These are phyloP conservation scores for Turritopsis dohrnii DNA, from an alignment of 30 jellyfish, hydroid and myxozoan genomes.

Conservation along the genomic window DNA sequence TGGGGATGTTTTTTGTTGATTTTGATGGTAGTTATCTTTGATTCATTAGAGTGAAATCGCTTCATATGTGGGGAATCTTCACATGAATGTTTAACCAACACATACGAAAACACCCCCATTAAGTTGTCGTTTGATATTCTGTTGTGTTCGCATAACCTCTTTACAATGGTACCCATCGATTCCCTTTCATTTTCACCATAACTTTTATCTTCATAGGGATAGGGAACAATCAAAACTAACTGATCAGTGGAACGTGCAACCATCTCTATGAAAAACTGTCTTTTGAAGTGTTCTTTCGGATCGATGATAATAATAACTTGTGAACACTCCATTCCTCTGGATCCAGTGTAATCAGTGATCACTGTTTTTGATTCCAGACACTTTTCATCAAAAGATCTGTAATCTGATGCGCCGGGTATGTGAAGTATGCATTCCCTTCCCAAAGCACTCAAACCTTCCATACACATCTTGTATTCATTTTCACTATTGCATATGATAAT, in stretches of 20 bases:
- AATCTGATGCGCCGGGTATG: background rate
- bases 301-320: background rate
- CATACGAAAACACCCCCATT: background rate
- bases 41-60: background rate
- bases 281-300: conserved; percentile 2
- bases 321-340: conserved; percentile 3
- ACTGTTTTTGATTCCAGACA: background rate
- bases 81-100: background rate
- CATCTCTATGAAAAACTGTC: background rate
- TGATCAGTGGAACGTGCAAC: background rate
- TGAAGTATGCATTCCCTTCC: background rate
- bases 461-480: background rate
- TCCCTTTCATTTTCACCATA: background rate
- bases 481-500: background rate
- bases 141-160: background rate
- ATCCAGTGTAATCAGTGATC: background rate
- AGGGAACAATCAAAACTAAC: background rate
- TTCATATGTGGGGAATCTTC: background rate
- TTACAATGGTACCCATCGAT: background rate
- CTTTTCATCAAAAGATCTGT: background rate
- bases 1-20: background rate
- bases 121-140: background rate
- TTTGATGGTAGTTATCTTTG: background rate
- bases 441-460: background rate
- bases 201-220: background rate